These are phyloP conservation scores for Glossosoma conforme DNA, from an alignment of 1,140 invertebrate genomes.

Conservation along the genomic window DNA sequence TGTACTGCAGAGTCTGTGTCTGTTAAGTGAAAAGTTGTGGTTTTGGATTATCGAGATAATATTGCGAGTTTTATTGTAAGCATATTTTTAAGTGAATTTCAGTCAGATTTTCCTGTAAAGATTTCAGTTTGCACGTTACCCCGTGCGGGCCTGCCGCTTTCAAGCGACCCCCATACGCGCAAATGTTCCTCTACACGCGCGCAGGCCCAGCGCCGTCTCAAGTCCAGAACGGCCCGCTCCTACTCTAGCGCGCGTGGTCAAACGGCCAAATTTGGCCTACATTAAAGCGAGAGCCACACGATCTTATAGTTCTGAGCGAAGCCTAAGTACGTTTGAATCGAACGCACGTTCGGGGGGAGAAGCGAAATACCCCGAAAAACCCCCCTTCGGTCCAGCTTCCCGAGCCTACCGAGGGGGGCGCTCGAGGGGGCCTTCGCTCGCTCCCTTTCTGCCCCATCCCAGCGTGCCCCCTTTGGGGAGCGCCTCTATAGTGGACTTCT, in stretches of 20 bases:
- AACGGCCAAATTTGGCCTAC: slow-evolving; percentile 15
- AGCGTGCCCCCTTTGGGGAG: neutral
- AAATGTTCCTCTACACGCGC: neutral
- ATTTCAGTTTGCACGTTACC: neutral
- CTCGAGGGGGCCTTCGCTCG: neutral
- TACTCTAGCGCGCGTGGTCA: slow-evolving; percentile 9
- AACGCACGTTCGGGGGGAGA: slow-evolving; percentile 25
- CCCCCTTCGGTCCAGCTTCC: too few relatives aligned
- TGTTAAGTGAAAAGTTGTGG: too few relatives aligned
- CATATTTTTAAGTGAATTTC: too few relatives aligned
- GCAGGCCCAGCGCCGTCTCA: slow-evolving; percentile 1
- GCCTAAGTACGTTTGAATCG: slow-evolving; percentile 30
- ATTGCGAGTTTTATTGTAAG: too few relatives aligned
- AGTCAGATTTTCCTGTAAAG: too few relatives aligned
- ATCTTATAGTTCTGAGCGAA: slow-evolving; percentile 18
- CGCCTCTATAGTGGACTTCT: slow-evolving; percentile 29
- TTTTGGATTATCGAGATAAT: too few relatives aligned
- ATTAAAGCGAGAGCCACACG: slow-evolving; percentile 9
- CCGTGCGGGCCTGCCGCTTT: neutral
- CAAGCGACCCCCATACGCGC: slow-evolving; percentile 3
- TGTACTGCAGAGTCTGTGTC: too few relatives aligned
- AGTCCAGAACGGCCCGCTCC: slow-evolving; percentile 11
- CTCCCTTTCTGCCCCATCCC: neutral
- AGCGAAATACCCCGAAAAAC: too few relatives aligned
- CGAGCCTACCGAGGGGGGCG: too few relatives aligned